phyloP scores from a whole-genome alignment of 2,888 invertebrate species.

The Andrena haemorrhoa region DNA sequence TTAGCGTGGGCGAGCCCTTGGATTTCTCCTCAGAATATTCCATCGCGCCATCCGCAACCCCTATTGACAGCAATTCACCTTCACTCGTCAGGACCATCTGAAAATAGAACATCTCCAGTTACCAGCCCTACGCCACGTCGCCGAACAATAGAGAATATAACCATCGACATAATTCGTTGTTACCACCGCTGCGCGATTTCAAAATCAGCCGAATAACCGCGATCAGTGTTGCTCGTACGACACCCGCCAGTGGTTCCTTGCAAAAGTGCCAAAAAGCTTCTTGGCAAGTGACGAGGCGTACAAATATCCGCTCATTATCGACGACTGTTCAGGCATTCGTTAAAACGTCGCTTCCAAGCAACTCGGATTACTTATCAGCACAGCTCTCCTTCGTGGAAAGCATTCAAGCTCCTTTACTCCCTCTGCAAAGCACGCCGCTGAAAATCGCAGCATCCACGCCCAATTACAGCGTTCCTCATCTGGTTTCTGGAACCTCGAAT shows the following conservation, averaged over 20 bases:
- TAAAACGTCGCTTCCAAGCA: not conserved
- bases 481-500: not conserved
- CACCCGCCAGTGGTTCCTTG: not conserved
- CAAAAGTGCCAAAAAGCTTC: conserved; percentile 29
- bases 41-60: not conserved
- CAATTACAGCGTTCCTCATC: too few species aligned
- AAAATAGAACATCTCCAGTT: not conserved
- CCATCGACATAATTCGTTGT: too few species aligned
- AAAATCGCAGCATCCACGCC: too few species aligned
- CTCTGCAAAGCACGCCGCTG: too few species aligned
- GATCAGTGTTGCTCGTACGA: not conserved
- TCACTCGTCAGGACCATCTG: not conserved
- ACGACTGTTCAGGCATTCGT: not conserved
- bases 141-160: conserved; percentile 18
- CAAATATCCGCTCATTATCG: conserved; percentile 30
- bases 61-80: not conserved
- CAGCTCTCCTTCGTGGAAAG: too few species aligned
- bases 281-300: conserved; percentile 10
- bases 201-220: not conserved
- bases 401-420: not conserved
- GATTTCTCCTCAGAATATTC: not conserved
- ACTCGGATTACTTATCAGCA: not conserved
- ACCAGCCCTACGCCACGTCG: conserved; percentile 5
- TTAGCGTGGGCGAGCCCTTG: conserved; percentile 10
- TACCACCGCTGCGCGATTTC: not conserved